Conservation (phyloP, 2,113 vertebrate genomes). For the Eurypyga helias region DNA sequence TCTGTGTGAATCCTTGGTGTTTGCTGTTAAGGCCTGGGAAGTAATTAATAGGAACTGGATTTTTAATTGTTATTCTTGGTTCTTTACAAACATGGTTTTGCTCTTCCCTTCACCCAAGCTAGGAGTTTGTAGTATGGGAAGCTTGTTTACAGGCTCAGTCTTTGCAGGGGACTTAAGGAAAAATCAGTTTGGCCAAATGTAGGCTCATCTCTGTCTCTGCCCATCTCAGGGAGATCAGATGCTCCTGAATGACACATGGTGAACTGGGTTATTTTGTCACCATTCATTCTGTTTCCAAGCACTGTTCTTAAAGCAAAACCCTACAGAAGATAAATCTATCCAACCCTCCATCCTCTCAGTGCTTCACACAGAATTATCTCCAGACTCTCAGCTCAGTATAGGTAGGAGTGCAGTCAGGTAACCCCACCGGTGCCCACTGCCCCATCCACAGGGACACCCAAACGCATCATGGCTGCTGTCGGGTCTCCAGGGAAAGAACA, state of each 20-base stretch:
- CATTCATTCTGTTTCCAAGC: background rate
- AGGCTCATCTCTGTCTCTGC: background rate
- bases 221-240: background rate
- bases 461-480: background rate
- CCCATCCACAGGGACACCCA: background rate
- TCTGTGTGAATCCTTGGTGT: too few relatives aligned
- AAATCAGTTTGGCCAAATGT: background rate
- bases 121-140: constrained; percentile 17
- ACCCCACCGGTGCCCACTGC: background rate
- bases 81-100: background rate
- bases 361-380: background rate
- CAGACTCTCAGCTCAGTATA: background rate
- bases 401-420: background rate
- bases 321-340: background rate
- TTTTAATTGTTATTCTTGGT: background rate
- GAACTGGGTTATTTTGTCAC: background rate
- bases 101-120: background rate
- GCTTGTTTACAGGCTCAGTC: constrained; percentile 7
- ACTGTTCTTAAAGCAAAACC: background rate
- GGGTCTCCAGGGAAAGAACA: background rate
- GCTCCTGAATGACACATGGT: background rate
- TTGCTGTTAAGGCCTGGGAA: background rate
- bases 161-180: constrained; percentile 16
- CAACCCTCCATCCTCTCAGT: background rate
- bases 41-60: background rate